phyloP scores from a whole-genome alignment of 1,140 invertebrate species.

The Scaptomyza graminum region DNA sequence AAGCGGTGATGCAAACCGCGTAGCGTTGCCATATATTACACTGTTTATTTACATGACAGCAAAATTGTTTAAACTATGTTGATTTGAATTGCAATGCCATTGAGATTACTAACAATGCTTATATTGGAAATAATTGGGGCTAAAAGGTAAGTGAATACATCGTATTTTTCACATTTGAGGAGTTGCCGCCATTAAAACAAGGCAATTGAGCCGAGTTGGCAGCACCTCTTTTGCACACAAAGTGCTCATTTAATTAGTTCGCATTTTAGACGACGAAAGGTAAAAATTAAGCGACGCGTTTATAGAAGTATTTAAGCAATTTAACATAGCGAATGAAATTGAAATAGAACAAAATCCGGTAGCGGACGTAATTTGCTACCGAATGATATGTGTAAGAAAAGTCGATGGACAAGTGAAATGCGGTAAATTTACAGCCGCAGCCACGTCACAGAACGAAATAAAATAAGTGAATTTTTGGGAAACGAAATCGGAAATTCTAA shows the following conservation, averaged over 20 bases:
- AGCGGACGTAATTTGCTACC: slow-evolving; percentile 38
- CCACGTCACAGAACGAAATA: slow-evolving; percentile 67
- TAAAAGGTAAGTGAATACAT: background rate
- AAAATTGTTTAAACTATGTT: slow-evolving; percentile 6
- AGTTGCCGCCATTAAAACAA: slow-evolving; percentile 66
- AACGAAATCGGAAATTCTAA: slow-evolving; percentile 53
- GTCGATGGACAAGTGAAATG: slow-evolving; percentile 44
- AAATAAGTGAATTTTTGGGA: slow-evolving; percentile 53
- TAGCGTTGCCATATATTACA: slow-evolving; percentile 50
- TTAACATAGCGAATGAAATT: slow-evolving; percentile 41
- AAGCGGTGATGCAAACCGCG: slow-evolving; percentile 46
- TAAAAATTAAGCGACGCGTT: slow-evolving; percentile 76
- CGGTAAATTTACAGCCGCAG: slow-evolving; percentile 75
- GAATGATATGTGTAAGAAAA: slow-evolving; percentile 42
- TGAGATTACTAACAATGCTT: background rate
- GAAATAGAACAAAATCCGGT: slow-evolving; percentile 62
- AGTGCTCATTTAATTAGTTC: slow-evolving; percentile 79
- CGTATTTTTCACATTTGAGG: background rate
- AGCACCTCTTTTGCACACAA: slow-evolving; percentile 60
- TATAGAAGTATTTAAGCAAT: slow-evolving; percentile 51
- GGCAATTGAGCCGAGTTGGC: slow-evolving; percentile 49
- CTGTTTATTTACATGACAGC: background rate
- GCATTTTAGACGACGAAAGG: slow-evolving; percentile 79
- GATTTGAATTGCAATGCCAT: slow-evolving; percentile 6
- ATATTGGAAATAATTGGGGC: background rate